Base-by-base conservation (phyloP, 2,113 vertebrate genomes). In the Turdus rufiventris region DNA sequence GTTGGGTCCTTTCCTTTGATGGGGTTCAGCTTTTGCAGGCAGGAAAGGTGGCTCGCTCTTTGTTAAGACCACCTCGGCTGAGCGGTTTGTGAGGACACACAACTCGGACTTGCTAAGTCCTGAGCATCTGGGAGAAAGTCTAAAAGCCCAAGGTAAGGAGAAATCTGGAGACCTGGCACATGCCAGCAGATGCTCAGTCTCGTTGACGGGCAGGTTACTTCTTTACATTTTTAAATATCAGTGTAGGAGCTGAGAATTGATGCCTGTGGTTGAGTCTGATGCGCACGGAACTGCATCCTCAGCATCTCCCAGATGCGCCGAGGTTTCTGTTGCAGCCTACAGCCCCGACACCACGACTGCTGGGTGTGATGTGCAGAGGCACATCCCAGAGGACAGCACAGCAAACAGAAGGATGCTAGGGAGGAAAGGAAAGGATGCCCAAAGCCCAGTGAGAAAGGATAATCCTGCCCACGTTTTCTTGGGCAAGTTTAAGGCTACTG, bases 1-100 rank as follows among this genome's bases (percentile, higher is more conserved):
- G 63, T 54, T 92, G 91, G 62, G 79, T 93, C 91, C 79, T 88
- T 43, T 24, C 77, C 85, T 96, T 89, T 91, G 75, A 95, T 89
- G 91, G 67, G 40, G 12, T 57, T 91, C 76, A 53, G 85, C 85
- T 91, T 81, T 77, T 17, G n/a, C 79, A 28, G 68, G 1, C 29
- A 73, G 72, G 25, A 93, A 80, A 94, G 93, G 88, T 94, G 83
- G 72, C 42, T 57, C 24, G 75, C 40, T 61, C 53, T 73, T 93
- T 89, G 78, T 83, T 83, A 74, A 61, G 74, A 82, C 83, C 81
- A 36, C 80, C 77, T 81, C 70, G 36, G 70, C 47, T 33, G 72
- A 76, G 34, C 14, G 16, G 12, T 66, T 90, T 60, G 54, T 5
- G 4, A 91, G 67, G 62, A 82, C 42, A 7, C 66, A 26, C 38